Base-by-base conservation (phyloP, 2,113 vertebrate genomes). In the Crypturellus undulatus region DNA sequence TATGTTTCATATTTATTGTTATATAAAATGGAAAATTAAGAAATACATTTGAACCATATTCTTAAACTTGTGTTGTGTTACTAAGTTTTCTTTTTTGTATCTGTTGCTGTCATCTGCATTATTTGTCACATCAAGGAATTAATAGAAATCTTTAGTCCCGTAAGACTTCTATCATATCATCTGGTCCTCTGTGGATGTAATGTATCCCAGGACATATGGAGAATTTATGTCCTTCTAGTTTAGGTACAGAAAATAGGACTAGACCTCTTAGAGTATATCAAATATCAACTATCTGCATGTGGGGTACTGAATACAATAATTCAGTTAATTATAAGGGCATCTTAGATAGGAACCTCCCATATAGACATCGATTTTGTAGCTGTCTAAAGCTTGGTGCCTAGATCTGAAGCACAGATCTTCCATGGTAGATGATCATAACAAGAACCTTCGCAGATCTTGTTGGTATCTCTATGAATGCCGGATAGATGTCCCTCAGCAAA, bases 171-270 rank as follows among this genome's bases (percentile, higher is more conserved):
- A 16, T 25, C 5, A 3, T 56, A 12, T 14, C 5, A 19, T 16
- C 26, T 45, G 20, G 3, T 4, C 5, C 22, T 2, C 17, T 60
- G 8, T 32, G 5, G 3, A 5, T 56, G 3, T 64, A 3, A 4
- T 51, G 4, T 64, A 42, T 49, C 8, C 49, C 0, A 21, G 42
- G 32, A 64, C 4, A 16, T 59, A 0, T 38, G 26, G 22, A n/a
- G 3, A 10, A 47, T 10, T 21, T 70, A 24, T 72, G 2, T 7
- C 20, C 5, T 64, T 79, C 63, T 25, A 76, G 15, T 34, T 10
- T 14, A n/a, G 14, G 26, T 15, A 56, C 21, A 1, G 16, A 69
- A 65, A 58, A 36, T 1, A 14, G 65, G n/a, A 28, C 34, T 49
- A 65, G 4, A 28, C 20, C 62, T 34, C 7, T 32, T 10, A 85